Evolutionary conservation across 2,113 vertebrate genomes (phyloP).

Genomic region (Chloropsis hardwickii): DNA sequence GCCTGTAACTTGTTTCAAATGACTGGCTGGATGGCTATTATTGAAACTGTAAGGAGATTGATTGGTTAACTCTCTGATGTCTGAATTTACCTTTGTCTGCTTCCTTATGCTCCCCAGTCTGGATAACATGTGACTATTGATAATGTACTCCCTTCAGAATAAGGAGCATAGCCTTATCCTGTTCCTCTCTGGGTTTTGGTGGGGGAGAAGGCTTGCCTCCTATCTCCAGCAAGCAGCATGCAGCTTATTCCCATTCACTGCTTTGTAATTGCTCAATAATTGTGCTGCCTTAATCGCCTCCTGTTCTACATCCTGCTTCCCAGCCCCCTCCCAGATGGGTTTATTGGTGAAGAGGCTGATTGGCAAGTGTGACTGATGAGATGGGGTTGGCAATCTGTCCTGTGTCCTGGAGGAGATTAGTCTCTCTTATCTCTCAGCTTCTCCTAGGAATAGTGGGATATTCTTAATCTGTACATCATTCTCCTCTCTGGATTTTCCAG

Average conservation of each 20-base stretch:
- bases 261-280: slow-evolving; percentile 25
- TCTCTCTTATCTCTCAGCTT: slow-evolving; percentile 20
- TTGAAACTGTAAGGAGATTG: background rate
- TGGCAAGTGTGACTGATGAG: slow-evolving; percentile 56
- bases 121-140: background rate
- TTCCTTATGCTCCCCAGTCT: background rate
- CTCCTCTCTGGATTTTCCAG: background rate
- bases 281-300: slow-evolving; percentile 1
- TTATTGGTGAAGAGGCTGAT: slow-evolving; percentile 7
- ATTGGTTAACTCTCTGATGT: background rate
- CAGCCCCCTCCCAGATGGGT: background rate
- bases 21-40: background rate
- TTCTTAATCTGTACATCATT: slow-evolving; percentile 33
- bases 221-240: slow-evolving; percentile 23
- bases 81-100: background rate
- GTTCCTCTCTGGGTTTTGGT: background rate
- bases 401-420: background rate
- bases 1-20: background rate
- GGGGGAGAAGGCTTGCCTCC: background rate
- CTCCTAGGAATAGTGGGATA: background rate
- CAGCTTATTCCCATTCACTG: slow-evolving; percentile 18
- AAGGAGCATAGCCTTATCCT: background rate
- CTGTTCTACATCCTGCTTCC: background rate
- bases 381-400: slow-evolving; percentile 25
- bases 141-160: background rate